Evolutionary conservation across 2,113 vertebrate species (phyloP).

Genomic region (Abramis brama): DNA sequence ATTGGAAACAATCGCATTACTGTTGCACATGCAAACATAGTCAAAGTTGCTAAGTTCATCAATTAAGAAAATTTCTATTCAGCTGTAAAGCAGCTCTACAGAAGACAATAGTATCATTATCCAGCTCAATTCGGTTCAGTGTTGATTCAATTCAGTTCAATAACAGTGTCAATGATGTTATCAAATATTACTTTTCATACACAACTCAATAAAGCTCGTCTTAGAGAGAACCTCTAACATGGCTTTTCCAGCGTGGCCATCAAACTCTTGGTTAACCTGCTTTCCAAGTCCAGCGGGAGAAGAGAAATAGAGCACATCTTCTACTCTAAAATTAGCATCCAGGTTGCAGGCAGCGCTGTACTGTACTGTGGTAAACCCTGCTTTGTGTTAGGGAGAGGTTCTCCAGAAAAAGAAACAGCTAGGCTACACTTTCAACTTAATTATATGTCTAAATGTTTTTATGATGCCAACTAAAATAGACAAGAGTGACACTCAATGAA

Average conservation of each 20-base stretch:
- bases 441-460: slow-evolving; percentile 5
- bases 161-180: too few species aligned
- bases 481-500: neutral
- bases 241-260: slow-evolving; percentile 1
- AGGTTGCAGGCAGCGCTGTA: slow-evolving; percentile 26
- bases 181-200: neutral
- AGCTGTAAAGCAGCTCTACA: too few species aligned
- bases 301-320: slow-evolving; percentile 52
- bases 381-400: slow-evolving; percentile 15
- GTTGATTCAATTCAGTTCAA: too few species aligned
- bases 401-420: neutral
- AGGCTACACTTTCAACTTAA: neutral
- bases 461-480: slow-evolving; percentile 14
- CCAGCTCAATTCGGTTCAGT: too few species aligned
- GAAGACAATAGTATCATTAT: too few species aligned
- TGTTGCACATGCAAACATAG: too few species aligned
- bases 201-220: neutral
- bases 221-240: neutral
- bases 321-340: slow-evolving; percentile 50
- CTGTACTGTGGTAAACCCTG: slow-evolving; percentile 28
- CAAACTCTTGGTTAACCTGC: slow-evolving; percentile 44
- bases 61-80: too few species aligned
- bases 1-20: too few species aligned
- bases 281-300: slow-evolving; percentile 52
- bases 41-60: too few species aligned